Conservation (phyloP, 1,140 invertebrate genomes). For the Charaxes varanes region DNA sequence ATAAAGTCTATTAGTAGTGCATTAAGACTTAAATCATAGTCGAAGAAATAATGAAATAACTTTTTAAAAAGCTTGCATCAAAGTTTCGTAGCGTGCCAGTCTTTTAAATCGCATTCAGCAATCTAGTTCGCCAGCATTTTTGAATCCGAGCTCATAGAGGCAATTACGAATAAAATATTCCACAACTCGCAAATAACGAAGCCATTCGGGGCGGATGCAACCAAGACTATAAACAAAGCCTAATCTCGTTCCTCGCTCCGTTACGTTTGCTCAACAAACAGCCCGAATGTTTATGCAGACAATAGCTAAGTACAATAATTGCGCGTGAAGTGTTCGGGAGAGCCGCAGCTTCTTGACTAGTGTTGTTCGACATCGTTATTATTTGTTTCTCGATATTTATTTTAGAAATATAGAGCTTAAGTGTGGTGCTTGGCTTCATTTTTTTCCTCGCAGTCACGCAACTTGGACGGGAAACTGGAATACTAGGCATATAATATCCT, state of each 20-base stretch:
- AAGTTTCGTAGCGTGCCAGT: slow-evolving; percentile 4
- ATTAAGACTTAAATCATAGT: slow-evolving; percentile 2
- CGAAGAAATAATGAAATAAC: slow-evolving; percentile 8
- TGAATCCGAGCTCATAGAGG: slow-evolving; percentile 21
- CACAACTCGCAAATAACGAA: slow-evolving; percentile 16
- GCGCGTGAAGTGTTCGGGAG: slow-evolving; percentile 40
- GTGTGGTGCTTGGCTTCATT: too few relatives aligned
- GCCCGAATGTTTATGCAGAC: slow-evolving; percentile 49
- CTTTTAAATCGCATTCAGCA: slow-evolving; percentile 13
- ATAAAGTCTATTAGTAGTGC: neutral
- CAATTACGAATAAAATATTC: slow-evolving; percentile 23
- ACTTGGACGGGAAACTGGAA: too few relatives aligned
- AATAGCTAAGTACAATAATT: slow-evolving; percentile 68
- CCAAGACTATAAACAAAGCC: slow-evolving; percentile 50
- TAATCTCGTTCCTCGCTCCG: slow-evolving; percentile 59
- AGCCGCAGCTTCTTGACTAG: slow-evolving; percentile 6
- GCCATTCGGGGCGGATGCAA: slow-evolving; percentile 34
- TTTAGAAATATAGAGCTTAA: too few relatives aligned
- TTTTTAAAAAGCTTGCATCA: slow-evolving; percentile 10
- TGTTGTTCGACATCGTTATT: too few relatives aligned
- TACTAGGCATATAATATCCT: too few relatives aligned
- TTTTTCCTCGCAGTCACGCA: too few relatives aligned
- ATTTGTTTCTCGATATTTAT: too few relatives aligned
- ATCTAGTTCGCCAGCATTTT: slow-evolving; percentile 12
- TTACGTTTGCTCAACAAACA: slow-evolving; percentile 61